These are phyloP conservation scores for Antechinus stuartii DNA, from an alignment of 2,113 vertebrate genomes.

Conservation along the genomic window DNA sequence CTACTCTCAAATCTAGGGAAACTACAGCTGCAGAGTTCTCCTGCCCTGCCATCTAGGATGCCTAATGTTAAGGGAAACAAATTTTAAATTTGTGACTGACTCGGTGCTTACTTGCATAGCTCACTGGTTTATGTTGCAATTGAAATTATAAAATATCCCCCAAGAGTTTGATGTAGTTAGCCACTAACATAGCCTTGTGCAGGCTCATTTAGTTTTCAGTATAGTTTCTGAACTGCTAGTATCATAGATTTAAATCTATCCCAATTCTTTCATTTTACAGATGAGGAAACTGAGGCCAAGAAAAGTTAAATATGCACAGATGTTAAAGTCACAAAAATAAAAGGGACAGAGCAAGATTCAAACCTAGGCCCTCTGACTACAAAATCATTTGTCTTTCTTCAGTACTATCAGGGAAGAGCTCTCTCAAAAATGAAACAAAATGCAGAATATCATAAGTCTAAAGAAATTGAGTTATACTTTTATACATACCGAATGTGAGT, in stretches of 20 bases:
- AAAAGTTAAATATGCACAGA: not conserved
- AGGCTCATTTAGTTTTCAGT: not conserved
- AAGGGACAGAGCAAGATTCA: not conserved
- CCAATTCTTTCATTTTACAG: not conserved
- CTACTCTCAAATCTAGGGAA: not conserved
- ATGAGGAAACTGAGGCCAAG: not conserved
- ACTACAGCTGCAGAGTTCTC: not conserved
- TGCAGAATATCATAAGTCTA: slow-evolving; percentile 15
- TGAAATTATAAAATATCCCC: not conserved
- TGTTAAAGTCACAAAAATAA: not conserved
- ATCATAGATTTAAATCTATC: not conserved
- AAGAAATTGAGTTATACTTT: slow-evolving; percentile 3
- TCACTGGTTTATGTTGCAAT: not conserved
- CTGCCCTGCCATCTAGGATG: not conserved
- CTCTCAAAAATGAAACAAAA: slow-evolving; percentile 1
- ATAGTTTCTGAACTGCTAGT: not conserved
- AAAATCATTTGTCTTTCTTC: not conserved
- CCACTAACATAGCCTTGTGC: not conserved
- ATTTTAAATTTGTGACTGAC: not conserved
- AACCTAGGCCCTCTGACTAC: not conserved
- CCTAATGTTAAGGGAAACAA: not conserved
- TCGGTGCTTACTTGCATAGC: not conserved
- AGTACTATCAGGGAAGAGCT: not conserved
- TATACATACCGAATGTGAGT: not conserved
- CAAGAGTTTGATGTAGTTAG: not conserved